Evolutionary conservation across 2,888 invertebrate genomes (phyloP), one percentile per base, ranked within the genome.

Genomic region (Dyspetes luteomarginatus): DNA sequence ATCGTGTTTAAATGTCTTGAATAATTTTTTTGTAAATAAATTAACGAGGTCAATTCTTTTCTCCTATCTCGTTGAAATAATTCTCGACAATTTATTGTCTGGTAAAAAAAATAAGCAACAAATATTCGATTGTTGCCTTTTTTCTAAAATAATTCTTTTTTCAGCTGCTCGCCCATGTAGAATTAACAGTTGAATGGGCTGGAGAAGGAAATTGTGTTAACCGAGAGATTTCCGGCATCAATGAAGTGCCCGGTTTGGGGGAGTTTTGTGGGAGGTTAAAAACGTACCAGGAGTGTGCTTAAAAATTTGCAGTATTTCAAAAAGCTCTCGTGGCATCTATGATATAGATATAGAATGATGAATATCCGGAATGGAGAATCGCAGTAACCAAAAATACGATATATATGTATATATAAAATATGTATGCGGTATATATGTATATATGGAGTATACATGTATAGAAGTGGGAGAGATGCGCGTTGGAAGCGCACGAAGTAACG

Each of bases 401-500:
- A 36, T 36, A 36, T 36, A 36, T 36, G 9, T 36, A 1, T 36
- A 2, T 36, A 36, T 36, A 12, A 36, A 36, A 36, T 2, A 9
- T 2, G 2, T 7, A 9, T 3, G 30, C 4, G 2, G 30, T 7
- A 9, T 7, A 3, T 7, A 9, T 7, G 30, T 0, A 12, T 12
- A 12, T 12, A 12, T 12, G 22, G n/a, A 22, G 17, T 3, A 24
- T 24, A 48, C 15, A 24, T 30, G 41, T 41, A 41, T 19, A 60
- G 48, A 30, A 7, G 36, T 26, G 55, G 1, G 36, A 30, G 45
- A 30, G 65, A 65, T 56, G 71, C 68, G 68, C 36, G 50, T 65
- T 24, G 67, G 55, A 60, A 64, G 72, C 41, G 56, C 56, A 75
- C 76, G 55, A 62, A 69, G 81, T 78, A 81, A 78, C 81, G 81